A percentile compares a stretch with the other conserved stretches of the same genome.
These are phyloP conservation scores for Autographa gamma DNA, from an alignment of 2,888 invertebrate genomes.

Conservation along the genomic window DNA sequence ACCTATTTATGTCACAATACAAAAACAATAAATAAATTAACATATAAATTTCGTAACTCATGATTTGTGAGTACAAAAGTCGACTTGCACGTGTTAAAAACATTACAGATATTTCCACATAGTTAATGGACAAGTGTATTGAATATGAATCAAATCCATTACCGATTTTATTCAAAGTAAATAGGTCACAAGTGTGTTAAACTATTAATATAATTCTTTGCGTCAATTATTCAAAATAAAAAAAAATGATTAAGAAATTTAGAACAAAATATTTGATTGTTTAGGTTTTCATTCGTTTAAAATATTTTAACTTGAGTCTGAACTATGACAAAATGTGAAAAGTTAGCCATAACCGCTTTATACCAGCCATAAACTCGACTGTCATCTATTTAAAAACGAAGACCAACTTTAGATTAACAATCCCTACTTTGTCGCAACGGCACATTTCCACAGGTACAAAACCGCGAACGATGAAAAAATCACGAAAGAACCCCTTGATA, in stretches of 20 bases:
- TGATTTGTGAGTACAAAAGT: background rate
- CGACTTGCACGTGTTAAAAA: conserved; percentile 10
- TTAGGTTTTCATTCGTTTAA: background rate
- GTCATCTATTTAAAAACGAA: conserved; percentile 39
- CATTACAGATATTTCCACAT: background rate
- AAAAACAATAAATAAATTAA: background rate
- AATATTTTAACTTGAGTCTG: conserved; percentile 9
- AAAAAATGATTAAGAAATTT: background rate
- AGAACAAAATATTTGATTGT: background rate
- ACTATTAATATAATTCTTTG: background rate
- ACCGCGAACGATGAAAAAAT: conserved; percentile 31
- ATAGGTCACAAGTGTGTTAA: background rate
- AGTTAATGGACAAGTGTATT: background rate
- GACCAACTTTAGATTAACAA: conserved; percentile 52
- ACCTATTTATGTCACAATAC: background rate
- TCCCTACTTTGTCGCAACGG: conserved; percentile 26
- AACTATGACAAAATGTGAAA: conserved; percentile 29
- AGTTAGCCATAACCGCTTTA: conserved; percentile 35
- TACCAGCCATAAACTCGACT: conserved; percentile 10
- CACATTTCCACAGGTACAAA: conserved; percentile 23
- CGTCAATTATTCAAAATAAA: background rate
- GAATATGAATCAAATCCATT: background rate
- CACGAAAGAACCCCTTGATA: conserved; percentile 35
- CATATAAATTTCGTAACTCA: background rate
- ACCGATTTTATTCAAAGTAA: conserved; percentile 3